Evolutionary conservation across 2,113 vertebrate species (phyloP), one percentile per base, ranked within the genome.

Genomic region (Plotosus lineatus): DNA sequence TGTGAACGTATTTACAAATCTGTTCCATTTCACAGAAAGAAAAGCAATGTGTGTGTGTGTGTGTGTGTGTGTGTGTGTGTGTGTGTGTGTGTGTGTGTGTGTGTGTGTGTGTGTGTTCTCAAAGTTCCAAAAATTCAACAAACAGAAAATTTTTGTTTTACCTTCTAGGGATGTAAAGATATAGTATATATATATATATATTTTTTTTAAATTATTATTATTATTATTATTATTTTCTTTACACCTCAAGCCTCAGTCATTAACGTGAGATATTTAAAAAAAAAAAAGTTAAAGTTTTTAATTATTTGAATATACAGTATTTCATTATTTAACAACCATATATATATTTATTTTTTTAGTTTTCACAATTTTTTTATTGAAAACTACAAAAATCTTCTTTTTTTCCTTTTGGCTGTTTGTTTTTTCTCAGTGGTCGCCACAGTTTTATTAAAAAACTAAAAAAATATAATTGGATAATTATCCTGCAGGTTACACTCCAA

Each of bases 141-240:
- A 28, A 42, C 33, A 44, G 48, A 58, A 55, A 68, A 65, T 8
- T 14, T 26, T 77, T 44, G 36, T 3, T 42, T 69, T 63, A 38
- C 58, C 48, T 73, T 65, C 65, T 44, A 65, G 61, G 51, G 44
- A 51, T 11, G 33, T 76, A 14, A 76, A 14, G 44, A 28, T 65
- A n/a, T 68, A 56, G 51, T 31, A 40, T 31, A 53, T 80, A 48
- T 76, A 23, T 2, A 36, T 46, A 58, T 48, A 66, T 58, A 60
- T 48, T 19, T 78, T 42, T 60, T 50, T 31, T 14, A 33, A 53
- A 9, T 63, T 10, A 55, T 11, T 55, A 23, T 61, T 6, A 19
- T 6, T 58, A 42, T 58, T 75, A 79, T 42, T 10, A 55, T 11
- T 55, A 23, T 61, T 6, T 21, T 6, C 50, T 31, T 58, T 75